phyloP scores from a whole-genome alignment of 2,888 invertebrate genomes.

The Lasioglossum zephyrum region DNA sequence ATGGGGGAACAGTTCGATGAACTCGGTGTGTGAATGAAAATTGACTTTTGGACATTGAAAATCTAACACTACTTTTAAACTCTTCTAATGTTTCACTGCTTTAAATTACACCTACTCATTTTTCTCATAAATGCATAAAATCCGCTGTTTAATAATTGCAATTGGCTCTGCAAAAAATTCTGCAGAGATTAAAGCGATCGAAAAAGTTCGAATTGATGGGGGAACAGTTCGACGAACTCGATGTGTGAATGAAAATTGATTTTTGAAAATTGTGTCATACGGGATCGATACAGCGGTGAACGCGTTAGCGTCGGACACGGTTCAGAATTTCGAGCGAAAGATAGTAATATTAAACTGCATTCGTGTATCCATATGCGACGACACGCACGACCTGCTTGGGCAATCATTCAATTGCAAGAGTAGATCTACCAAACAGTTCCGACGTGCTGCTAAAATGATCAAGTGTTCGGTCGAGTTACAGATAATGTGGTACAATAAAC shows the following conservation, averaged over 20 bases:
- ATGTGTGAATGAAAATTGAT: not conserved
- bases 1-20: not conserved
- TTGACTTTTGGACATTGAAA: not conserved
- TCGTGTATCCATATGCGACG: not conserved
- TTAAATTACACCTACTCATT: no score
- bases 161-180: not conserved
- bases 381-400: not conserved
- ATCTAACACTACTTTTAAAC: no score
- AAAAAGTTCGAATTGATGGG: not conserved
- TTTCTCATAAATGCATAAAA: no score
- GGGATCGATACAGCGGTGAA: not conserved
- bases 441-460: not conserved
- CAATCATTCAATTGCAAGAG: not conserved
- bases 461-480: not conserved
- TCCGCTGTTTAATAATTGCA: no score
- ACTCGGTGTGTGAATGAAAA: not conserved
- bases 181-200: not conserved
- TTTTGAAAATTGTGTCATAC: not conserved
- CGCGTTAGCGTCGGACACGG: no score
- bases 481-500: constrained; percentile 18
- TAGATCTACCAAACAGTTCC: not conserved
- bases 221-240: not conserved
- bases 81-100: no score
- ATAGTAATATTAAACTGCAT: constrained; percentile 19
- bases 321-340: not conserved